These are phyloP conservation scores for Menidia menidia DNA, from an alignment of 2,797 vertebrate genomes.

Conservation along the genomic window DNA sequence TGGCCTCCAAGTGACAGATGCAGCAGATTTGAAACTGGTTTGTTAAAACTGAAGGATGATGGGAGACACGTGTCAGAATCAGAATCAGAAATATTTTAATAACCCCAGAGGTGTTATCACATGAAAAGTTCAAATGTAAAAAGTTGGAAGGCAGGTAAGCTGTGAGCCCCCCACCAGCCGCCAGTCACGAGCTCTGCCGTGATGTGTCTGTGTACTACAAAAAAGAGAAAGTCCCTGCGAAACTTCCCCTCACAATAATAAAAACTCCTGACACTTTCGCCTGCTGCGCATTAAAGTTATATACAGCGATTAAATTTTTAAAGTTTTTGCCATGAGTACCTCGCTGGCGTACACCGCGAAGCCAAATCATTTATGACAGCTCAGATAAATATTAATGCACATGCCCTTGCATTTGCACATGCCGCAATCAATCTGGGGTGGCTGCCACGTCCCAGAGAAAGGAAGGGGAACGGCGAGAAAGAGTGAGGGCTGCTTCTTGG, in stretches of 20 bases:
- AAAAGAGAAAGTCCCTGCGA: constrained; percentile 68
- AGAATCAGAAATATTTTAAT: too few species aligned
- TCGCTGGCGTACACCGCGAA: constrained; percentile 90
- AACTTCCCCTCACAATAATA: constrained; percentile 94
- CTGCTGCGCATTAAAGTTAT: constrained; percentile 97
- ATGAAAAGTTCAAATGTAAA: neutral
- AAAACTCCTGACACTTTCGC: constrained; percentile 93
- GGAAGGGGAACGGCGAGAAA: constrained; percentile 58
- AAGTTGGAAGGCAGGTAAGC: neutral
- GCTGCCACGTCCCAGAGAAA: constrained; percentile 52
- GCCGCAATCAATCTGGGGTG: constrained; percentile 92
- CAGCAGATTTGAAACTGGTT: neutral
- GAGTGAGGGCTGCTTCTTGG: constrained; percentile 85
- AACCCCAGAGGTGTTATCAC: neutral
- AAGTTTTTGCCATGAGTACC: constrained; percentile 97
- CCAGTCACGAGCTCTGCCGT: constrained; percentile 62
- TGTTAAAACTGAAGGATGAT: neutral
- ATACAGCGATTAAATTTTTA: constrained; percentile 97
- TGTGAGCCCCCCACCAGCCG: constrained; percentile 50
- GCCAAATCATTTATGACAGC: constrained; percentile 99
- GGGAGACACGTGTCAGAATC: neutral
- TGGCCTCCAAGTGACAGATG: neutral
- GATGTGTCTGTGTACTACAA: constrained; percentile 55
- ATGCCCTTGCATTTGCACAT: constrained; percentile 93
- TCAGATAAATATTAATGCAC: constrained; percentile 99